Evolutionary conservation across 53 echinoderm and acorn worm species (phyloP), one percentile per base, ranked within the genome.

Genomic region (Echinarachnius parma): DNA sequence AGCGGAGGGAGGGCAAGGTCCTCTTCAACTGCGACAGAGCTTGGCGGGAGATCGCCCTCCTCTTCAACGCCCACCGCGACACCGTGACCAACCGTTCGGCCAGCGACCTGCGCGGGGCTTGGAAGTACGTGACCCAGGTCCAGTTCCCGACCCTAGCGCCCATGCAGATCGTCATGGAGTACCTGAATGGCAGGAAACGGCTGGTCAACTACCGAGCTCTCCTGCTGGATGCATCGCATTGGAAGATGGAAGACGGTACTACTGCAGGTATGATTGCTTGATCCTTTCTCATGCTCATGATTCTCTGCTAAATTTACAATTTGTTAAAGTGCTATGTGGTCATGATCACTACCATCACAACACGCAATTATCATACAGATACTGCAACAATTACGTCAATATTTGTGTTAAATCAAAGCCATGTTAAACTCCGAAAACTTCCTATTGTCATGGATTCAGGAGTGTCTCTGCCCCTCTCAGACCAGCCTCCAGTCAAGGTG

Each of bases 51-150:
- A 72, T 72, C 72, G 36, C 72, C 14, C 54, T 72, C 33, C 72
- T 72, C 72, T 72, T 72, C 72, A 72, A 72, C 20, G 72, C 72
- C 25, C 72, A 72, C 36, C 72, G 72, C 29, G 72, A 72, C 57
- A 72, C 72, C 11, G 72, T 72, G 39, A 42, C 72, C n/a, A 28
- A 25, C 39, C 32, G 72, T 24, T 55, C 35, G 16, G 19, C 53
- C 19, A 37, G 32, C 15, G 72, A 72, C 5, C 46, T 72, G 57
- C 21, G 72, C 23, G 57, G 72, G 23, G 72, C 72, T 7, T 72
- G 72, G 72, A 72, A 72, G 56, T 72, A 72, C 10, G 55, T 72
- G 57, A 72, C 72, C 15, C 72, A 72, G 72, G 72, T 72, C 0
- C 72, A 72, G 57, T 72, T 72, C 57, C 72, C 72, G 27, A 72